Evolutionary conservation across 2,888 invertebrate species (phyloP).

Genomic region (Tipula helvola): DNA sequence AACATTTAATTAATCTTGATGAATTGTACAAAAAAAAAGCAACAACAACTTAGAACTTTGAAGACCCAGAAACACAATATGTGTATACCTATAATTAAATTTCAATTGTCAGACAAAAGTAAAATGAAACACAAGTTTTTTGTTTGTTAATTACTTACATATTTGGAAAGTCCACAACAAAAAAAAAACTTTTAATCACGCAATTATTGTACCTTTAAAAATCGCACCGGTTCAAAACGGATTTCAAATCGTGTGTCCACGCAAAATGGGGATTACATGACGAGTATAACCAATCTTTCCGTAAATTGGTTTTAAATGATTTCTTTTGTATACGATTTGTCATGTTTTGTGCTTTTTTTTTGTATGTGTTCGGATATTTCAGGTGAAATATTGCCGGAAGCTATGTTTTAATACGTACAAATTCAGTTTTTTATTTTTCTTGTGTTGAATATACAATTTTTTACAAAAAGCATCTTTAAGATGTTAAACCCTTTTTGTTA

Average conservation of each 20-base stretch:
- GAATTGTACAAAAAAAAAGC: not conserved
- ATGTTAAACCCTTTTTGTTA: not conserved
- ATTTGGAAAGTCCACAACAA: not conserved
- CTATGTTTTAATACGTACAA: not conserved
- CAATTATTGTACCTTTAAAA: not conserved
- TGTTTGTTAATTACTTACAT: not conserved
- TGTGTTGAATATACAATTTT: not conserved
- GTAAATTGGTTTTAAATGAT: not conserved
- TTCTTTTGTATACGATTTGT: not conserved
- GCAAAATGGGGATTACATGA: not conserved
- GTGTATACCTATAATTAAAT: not conserved
- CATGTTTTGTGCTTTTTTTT: not conserved
- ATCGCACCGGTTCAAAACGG: not conserved
- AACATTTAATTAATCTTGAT: not conserved
- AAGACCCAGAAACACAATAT: not conserved
- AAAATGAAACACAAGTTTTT: not conserved
- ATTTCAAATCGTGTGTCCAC: not conserved
- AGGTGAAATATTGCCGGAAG: not conserved
- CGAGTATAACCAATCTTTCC: not conserved
- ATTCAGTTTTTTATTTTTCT: not conserved
- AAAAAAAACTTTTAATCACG: not conserved
- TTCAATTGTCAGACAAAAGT: not conserved
- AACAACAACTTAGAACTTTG: not conserved
- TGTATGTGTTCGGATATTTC: not conserved
- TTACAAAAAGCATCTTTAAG: not conserved